These are phyloP conservation scores for Neoarius graeffei DNA, from an alignment of 2,113 vertebrate species.

Conservation along the genomic window DNA sequence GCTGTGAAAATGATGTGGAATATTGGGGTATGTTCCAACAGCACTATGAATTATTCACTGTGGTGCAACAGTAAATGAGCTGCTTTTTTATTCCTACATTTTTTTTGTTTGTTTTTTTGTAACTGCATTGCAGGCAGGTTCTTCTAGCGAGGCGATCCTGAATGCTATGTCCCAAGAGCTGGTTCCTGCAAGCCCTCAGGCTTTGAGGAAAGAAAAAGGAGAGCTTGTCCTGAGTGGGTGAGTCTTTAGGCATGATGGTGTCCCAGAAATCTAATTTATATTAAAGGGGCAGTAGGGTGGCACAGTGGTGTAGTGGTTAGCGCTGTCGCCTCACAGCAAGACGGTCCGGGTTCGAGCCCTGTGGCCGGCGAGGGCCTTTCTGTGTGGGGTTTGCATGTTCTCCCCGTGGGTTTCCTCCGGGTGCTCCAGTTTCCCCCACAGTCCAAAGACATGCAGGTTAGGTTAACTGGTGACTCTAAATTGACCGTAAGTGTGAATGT, in stretches of 20 bases:
- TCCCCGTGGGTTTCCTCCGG: no score
- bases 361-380: no score
- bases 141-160: conserved; percentile 86
- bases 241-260: background rate
- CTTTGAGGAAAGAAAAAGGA: conserved; percentile 76
- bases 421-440: no score
- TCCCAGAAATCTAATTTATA: background rate
- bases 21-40: conserved; percentile 68
- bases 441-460: no score
- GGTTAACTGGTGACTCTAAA: no score
- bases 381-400: no score
- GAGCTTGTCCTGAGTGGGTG: conserved; percentile 71
- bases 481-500: no score
- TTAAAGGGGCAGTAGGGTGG: background rate
- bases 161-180: conserved; percentile 85
- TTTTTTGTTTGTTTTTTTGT: background rate
- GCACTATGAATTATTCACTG: background rate
- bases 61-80: background rate
- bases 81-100: background rate
- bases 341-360: no score
- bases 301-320: no score
- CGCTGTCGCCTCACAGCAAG: no score
- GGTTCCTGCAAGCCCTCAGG: conserved; percentile 77
- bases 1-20: conserved; percentile 83
- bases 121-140: conserved; percentile 77